Evolutionary conservation across 2,113 vertebrate genomes (phyloP).

Genomic region (Paramisgurnus dabryanus): DNA sequence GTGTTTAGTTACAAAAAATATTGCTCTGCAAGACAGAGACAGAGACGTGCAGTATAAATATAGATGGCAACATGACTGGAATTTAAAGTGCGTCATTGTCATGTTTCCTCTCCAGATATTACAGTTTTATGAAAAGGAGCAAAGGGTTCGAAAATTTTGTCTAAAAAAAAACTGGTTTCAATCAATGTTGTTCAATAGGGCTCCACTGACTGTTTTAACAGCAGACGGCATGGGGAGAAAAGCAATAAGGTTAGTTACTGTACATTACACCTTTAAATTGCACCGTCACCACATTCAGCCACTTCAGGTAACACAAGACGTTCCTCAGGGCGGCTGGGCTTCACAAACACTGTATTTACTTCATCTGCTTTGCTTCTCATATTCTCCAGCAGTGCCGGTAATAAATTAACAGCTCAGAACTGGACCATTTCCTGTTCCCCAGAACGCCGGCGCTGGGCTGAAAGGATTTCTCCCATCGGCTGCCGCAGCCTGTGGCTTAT

Average conservation of each 20-base stretch:
- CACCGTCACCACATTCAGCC: not conserved
- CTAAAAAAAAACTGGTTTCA: not conserved
- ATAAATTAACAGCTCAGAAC: conserved; percentile 52
- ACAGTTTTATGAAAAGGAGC: too few relatives aligned
- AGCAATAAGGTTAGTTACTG: not conserved
- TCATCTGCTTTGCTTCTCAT: conserved; percentile 42
- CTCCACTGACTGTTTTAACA: not conserved
- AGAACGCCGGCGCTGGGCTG: conserved; percentile 36
- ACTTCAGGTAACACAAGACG: conserved; percentile 27
- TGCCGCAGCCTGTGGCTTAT: conserved; percentile 57
- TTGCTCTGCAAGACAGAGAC: too few relatives aligned
- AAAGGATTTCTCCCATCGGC: conserved; percentile 50
- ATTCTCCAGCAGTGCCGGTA: conserved; percentile 43
- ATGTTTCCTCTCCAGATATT: not conserved
- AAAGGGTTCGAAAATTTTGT: not conserved
- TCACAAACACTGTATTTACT: conserved; percentile 52
- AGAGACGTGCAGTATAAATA: too few relatives aligned
- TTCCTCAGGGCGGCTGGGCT: conserved; percentile 19
- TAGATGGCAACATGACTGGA: not conserved
- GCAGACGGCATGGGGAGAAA: not conserved
- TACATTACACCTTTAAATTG: conserved; percentile 5
- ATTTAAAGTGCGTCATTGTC: not conserved
- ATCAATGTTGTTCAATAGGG: not conserved
- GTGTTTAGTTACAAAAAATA: too few relatives aligned
- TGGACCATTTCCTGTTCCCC: conserved; percentile 48